Conservation (phyloP, 2,888 invertebrate species). For the Malthinus flaveolus region DNA sequence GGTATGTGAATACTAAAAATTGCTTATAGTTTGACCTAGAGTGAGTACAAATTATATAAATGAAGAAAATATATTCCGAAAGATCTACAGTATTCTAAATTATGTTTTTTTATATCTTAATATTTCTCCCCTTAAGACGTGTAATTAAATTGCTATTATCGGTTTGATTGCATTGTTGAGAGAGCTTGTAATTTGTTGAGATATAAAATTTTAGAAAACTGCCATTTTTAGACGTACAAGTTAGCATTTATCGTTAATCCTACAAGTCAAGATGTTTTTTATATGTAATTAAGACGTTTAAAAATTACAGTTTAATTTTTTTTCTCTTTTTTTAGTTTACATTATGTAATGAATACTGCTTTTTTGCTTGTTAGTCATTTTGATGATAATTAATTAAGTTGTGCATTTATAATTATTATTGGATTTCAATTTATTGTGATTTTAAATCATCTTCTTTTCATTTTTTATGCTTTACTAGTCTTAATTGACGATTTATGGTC, state of each 20-base stretch:
- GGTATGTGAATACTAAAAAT: conserved; percentile 36
- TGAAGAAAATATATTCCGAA: conserved; percentile 16
- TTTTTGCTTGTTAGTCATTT: conserved; percentile 9
- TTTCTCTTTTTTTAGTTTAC: conserved; percentile 5
- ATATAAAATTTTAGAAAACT: conserved; percentile 17
- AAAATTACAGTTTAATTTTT: conserved; percentile 25
- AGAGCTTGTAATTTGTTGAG: conserved; percentile 13
- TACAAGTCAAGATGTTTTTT: conserved; percentile 17
- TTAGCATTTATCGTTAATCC: conserved; percentile 37
- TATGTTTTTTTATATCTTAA: conserved; percentile 17
- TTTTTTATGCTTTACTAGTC: conserved; percentile 10
- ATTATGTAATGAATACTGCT: background rate
- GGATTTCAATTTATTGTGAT: too few relatives aligned
- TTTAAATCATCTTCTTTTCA: background rate
- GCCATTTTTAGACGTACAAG: conserved; percentile 31
- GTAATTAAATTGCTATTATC: background rate
- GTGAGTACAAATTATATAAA: conserved; percentile 29
- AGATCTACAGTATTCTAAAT: conserved; percentile 23
- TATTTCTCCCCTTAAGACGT: conserved; percentile 5
- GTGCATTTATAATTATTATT: background rate
- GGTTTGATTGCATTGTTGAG: conserved; percentile 9
- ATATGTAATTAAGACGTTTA: conserved; percentile 20
- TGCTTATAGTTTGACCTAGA: conserved; percentile 47
- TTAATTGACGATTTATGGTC: conserved; percentile 35
- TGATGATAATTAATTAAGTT: conserved; percentile 3